Evolutionary conservation across 2,888 invertebrate genomes (phyloP).

Genomic region (Tachystola acroxantha): DNA sequence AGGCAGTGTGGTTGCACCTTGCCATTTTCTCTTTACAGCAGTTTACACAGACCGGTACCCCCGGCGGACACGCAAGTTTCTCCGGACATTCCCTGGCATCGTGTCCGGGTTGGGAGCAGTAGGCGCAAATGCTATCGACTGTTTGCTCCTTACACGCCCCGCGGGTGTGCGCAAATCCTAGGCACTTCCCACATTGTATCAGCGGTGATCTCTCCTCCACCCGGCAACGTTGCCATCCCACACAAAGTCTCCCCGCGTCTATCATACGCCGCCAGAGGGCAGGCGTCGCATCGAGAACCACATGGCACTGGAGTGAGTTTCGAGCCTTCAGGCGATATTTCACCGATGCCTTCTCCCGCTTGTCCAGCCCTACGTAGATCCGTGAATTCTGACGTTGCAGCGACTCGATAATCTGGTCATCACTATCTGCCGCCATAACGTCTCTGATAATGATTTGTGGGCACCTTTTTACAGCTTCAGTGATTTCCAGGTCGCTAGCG

Average conservation of each 20-base stretch:
- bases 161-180: neutral
- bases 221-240: neutral
- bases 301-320: neutral
- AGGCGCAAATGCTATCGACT: too few relatives aligned
- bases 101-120: too few relatives aligned
- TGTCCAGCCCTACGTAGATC: too few relatives aligned
- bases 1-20: neutral
- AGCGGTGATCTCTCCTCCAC: neutral
- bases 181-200: neutral
- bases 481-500: neutral
- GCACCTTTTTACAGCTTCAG: neutral
- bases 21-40: neutral
- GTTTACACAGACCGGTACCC: neutral
- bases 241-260: neutral
- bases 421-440: neutral
- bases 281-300: neutral
- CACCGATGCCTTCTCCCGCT: neutral
- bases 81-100: too few relatives aligned
- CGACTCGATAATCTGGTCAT: neutral
- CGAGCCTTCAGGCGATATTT: neutral
- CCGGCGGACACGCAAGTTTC: too few relatives aligned
- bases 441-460: neutral
- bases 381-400: neutral
- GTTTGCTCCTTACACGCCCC: too few relatives aligned
- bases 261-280: neutral